phyloP scores from a whole-genome alignment of 2,888 invertebrate species.

The Calameuta filiformis region DNA sequence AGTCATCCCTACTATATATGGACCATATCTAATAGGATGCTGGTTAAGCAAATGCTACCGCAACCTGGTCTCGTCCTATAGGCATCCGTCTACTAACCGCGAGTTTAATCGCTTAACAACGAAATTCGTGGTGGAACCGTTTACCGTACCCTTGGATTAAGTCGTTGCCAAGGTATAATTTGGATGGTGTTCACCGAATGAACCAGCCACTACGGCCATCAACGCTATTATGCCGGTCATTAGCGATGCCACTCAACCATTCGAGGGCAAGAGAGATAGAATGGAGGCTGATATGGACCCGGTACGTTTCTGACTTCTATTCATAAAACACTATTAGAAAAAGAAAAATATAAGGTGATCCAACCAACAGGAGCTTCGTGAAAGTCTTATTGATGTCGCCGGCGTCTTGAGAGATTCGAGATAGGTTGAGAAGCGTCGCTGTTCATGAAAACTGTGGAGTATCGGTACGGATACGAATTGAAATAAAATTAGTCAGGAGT shows the following conservation, averaged over 20 bases:
- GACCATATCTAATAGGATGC: background rate
- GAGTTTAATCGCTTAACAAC: background rate
- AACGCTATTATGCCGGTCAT: conserved; percentile 7
- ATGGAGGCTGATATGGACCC: background rate
- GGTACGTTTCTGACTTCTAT: background rate
- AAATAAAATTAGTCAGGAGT: background rate
- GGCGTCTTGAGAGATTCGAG: background rate
- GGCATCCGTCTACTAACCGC: conserved; percentile 1
- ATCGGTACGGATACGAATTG: background rate
- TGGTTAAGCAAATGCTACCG: conserved; percentile 4
- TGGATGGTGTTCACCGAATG: conserved; percentile 7
- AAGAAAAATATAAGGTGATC: background rate
- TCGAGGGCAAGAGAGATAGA: background rate
- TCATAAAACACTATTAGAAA: background rate
- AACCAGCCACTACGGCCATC: background rate
- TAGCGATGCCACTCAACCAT: conserved; percentile 9
- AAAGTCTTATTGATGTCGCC: conserved; percentile 6
- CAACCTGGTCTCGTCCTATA: background rate
- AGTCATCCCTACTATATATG: background rate
- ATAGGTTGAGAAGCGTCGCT: background rate
- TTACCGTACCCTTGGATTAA: conserved; percentile 12
- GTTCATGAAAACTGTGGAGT: background rate
- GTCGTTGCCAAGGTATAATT: conserved; percentile 12
- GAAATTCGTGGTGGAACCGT: conserved; percentile 9
- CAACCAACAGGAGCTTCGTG: background rate